Conservation (phyloP, 2,797 vertebrate genomes). For the Iguana delicatissima region DNA sequence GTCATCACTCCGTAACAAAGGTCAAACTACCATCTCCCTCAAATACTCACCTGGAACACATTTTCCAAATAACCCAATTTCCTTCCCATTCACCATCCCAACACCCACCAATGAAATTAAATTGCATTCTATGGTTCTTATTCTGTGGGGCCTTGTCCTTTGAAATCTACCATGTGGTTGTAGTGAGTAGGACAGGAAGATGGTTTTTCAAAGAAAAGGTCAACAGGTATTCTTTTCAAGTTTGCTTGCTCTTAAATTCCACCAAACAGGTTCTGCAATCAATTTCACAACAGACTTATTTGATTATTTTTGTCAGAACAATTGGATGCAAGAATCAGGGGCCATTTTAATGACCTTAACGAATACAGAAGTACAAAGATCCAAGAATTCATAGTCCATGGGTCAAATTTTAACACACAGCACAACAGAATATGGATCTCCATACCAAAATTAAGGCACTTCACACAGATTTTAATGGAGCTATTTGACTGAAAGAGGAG, state of each 20-base stretch:
- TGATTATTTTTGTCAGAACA: conserved; percentile 44
- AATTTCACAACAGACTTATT: conserved; percentile 23
- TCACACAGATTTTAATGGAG: neutral
- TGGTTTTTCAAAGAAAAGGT: conserved; percentile 16
- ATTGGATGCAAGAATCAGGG: conserved; percentile 29
- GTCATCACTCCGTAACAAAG: neutral
- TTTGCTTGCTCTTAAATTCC: neutral
- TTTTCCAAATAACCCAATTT: conserved; percentile 41
- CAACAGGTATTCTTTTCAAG: conserved; percentile 15
- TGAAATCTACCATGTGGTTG: conserved; percentile 40
- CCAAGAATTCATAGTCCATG: neutral
- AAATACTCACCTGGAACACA: conserved; percentile 36
- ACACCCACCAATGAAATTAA: conserved; percentile 36
- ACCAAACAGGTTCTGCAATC: neutral
- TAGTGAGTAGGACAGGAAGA: conserved; percentile 5
- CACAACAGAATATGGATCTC: neutral
- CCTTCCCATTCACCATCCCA: neutral
- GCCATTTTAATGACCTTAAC: conserved; percentile 25
- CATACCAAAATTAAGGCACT: neutral
- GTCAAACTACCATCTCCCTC: neutral
- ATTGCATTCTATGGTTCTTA: conserved; percentile 9
- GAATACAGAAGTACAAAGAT: neutral
- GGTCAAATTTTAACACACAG: neutral
- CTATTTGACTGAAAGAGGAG: neutral
- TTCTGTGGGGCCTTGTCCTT: conserved; percentile 28